phyloP scores from a whole-genome alignment of 2,797 vertebrate genomes.

The Amblyopsis hoosieri region DNA sequence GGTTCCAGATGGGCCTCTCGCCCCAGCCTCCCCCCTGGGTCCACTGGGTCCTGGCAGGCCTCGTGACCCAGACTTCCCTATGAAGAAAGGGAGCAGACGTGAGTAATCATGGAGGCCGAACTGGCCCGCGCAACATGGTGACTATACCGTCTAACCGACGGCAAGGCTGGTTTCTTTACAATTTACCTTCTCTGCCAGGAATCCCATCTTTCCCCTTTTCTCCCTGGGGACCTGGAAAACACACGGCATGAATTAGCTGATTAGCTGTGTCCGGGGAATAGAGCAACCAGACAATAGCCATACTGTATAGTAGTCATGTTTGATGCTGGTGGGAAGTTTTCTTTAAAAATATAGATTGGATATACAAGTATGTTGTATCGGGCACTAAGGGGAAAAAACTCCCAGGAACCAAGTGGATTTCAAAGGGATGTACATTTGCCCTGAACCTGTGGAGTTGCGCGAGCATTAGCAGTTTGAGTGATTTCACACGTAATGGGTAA shows the following conservation, averaged over 20 bases:
- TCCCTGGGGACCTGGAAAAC: conserved; percentile 76
- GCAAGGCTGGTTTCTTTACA: conserved; percentile 24
- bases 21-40: conserved; percentile 81
- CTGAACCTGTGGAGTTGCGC: conserved; percentile 8
- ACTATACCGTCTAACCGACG: conserved; percentile 22
- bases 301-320: background rate
- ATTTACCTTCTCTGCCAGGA: conserved; percentile 76
- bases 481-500: conserved; percentile 13
- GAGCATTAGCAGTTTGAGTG: conserved; percentile 9
- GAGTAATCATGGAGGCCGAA: conserved; percentile 44
- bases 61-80: conserved; percentile 76
- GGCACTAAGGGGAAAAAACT: background rate
- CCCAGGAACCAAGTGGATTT: background rate
- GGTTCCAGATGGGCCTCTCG: conserved; percentile 76
- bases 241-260: conserved; percentile 27
- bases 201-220: conserved; percentile 76
- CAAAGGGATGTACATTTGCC: too few relatives aligned
- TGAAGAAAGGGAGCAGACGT: conserved; percentile 44
- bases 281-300: background rate
- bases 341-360: background rate
- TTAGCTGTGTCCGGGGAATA: conserved; percentile 4
- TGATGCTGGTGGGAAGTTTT: background rate
- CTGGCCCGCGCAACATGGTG: conserved; percentile 20
- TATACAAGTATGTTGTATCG: too few relatives aligned
- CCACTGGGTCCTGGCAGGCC: conserved; percentile 80